Base-by-base conservation (phyloP, 2,888 invertebrate genomes). In the Ypsolopha sequella region DNA sequence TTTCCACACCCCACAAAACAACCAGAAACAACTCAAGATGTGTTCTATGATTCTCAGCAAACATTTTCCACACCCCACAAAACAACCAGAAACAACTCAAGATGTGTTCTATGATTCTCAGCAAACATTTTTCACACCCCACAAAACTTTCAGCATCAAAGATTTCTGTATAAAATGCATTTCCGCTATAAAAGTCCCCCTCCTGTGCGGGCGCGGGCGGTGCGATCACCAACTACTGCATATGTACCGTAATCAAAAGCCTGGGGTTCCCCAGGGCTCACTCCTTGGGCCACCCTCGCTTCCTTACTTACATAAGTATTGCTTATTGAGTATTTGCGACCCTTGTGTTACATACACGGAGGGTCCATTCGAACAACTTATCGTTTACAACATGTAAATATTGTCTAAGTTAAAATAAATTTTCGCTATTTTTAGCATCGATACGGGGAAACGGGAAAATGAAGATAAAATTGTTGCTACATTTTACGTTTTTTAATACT, bases 381-480 rank as follows among this genome's bases (percentile, higher is more conserved):
- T 70, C 71, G 71, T 65, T 73, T 70, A 76, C 74, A 72, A 70
- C 68, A 64, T 76, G 78, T 78, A 78, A 80, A 76, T 76, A 77
- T 76, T 74, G 67, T 63, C 66, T 62, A 60, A 60, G 60, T 52
- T 60, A 56, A 62, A 57, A 57, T 55, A 57, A 59, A 60, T 55
- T 56, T 55, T 55, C 4, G 24, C 24, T 24, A n/a, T 24, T 4
- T 3, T 24, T 24, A 24, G 24, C 24, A 24, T 24, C 24, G 24
- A 24, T 2, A 24, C 24, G 24, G 24, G 24, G 24, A 24, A 24
- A n/a, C n/a, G n/a, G n/a, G n/a, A n/a, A n/a, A n/a, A n/a, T n/a
- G n/a, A n/a, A n/a, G n/a, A n/a, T n/a, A n/a, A n/a, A n/a, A n/a
- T n/a, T n/a, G n/a, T n/a, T n/a, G n/a, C n/a, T n/a, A n/a, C n/a